Conservation (phyloP, 2,888 invertebrate species). For the Kuschelorhynchus macadamiae region DNA sequence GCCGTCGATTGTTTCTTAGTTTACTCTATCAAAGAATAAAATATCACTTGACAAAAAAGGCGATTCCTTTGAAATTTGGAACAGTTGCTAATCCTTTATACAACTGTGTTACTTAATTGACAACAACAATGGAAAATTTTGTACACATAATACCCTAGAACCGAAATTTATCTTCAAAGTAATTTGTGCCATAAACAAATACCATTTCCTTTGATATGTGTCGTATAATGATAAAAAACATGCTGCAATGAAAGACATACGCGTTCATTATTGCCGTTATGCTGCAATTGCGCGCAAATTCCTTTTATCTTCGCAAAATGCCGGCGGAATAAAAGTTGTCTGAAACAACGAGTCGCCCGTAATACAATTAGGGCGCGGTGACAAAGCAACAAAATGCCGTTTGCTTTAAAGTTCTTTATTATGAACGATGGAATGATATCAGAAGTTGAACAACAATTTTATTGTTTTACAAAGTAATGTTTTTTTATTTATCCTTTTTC, state of each 20-base stretch:
- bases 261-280: slow-evolving; percentile 28
- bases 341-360: slow-evolving; percentile 27
- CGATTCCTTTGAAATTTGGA: too few relatives aligned
- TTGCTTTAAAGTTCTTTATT: slow-evolving; percentile 37
- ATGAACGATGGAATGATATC: slow-evolving; percentile 37
- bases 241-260: background rate
- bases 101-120: too few relatives aligned
- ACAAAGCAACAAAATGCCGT: slow-evolving; percentile 43
- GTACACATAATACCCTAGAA: too few relatives aligned
- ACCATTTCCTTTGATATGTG: background rate
- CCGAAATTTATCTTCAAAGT: background rate
- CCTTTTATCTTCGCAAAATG: slow-evolving; percentile 19
- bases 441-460: slow-evolving; percentile 28
- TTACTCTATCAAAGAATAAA: too few relatives aligned
- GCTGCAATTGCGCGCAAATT: slow-evolving; percentile 22
- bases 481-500: slow-evolving; percentile 15
- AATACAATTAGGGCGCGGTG: slow-evolving; percentile 41
- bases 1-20: too few relatives aligned
- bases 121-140: too few relatives aligned
- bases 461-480: slow-evolving; percentile 29
- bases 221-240: background rate
- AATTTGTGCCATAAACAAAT: background rate
- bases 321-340: slow-evolving; percentile 33
- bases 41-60: too few relatives aligned
- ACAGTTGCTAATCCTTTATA: too few relatives aligned